Evolutionary conservation across 2,888 invertebrate genomes (phyloP).

Genomic region (Drosophila colorata): DNA sequence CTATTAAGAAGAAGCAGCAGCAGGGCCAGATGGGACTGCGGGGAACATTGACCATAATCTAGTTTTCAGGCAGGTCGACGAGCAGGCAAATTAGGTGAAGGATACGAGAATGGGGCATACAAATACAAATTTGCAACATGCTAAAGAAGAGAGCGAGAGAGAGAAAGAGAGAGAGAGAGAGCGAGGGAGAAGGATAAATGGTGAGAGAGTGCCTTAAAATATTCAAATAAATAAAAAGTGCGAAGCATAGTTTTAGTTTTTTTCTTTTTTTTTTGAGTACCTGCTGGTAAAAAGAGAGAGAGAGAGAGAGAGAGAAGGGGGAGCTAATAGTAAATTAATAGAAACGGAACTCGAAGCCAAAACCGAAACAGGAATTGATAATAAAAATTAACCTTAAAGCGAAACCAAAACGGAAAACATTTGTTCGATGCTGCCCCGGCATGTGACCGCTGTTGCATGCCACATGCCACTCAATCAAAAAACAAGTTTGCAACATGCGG

Average conservation of each 20-base stretch:
- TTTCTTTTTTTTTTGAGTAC: neutral
- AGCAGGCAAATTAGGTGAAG: constrained; percentile 70
- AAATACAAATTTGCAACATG: constrained; percentile 43
- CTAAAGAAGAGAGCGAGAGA: neutral
- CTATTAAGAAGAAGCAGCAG: constrained; percentile 2
- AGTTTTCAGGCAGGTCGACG: constrained; percentile 41
- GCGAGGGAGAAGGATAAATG: neutral
- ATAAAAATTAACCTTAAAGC: neutral
- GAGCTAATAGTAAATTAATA: no score
- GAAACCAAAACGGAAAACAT: constrained; percentile 9
- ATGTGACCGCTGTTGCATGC: constrained; percentile 39
- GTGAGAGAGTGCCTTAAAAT: neutral
- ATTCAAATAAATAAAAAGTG: constrained; percentile 3
- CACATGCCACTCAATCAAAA: constrained; percentile 38
- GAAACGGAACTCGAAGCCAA: neutral
- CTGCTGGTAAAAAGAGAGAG: neutral
- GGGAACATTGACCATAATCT: constrained; percentile 67
- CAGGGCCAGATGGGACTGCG: constrained; percentile 5
- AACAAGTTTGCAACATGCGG: constrained; percentile 30
- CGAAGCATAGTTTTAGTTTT: neutral
- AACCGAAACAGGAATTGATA: constrained; percentile 12
- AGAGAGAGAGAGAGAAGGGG: neutral
- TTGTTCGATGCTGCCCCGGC: neutral
- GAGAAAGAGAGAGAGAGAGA: neutral
- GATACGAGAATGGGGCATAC: constrained; percentile 59